Percentiles rank a stretch among this genome's conserved stretches.
These are phyloP conservation scores for Thyatira batis DNA, from an alignment of 2,888 invertebrate genomes.

Conservation along the genomic window DNA sequence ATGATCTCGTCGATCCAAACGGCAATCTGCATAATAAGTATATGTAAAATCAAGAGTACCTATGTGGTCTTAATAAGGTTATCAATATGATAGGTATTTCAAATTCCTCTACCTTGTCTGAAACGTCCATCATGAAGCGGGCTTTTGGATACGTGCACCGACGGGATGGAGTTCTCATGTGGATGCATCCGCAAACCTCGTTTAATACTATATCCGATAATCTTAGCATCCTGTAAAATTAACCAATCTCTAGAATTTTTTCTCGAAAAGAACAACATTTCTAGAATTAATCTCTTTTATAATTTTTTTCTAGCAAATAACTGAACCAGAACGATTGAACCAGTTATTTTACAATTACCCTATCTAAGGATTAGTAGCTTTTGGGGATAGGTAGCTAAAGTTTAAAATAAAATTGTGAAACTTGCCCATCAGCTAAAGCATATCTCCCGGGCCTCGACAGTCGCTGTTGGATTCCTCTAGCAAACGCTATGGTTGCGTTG, in stretches of 20 bases:
- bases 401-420: not conserved
- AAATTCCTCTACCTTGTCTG: slow-evolving; percentile 59
- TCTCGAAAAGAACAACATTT: not conserved
- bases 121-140: slow-evolving; percentile 70
- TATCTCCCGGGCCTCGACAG: slow-evolving; percentile 59
- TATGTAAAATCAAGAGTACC: not conserved
- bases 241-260: not conserved
- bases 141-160: slow-evolving; percentile 53
- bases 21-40: slow-evolving; percentile 50
- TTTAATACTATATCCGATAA: slow-evolving; percentile 65
- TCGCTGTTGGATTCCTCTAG: slow-evolving; percentile 65
- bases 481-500: slow-evolving; percentile 70
- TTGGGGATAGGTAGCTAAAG: too few species aligned
- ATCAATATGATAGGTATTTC: too few species aligned
- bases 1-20: slow-evolving; percentile 76
- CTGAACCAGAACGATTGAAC: too few species aligned
- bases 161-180: slow-evolving; percentile 55
- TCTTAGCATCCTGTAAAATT: slow-evolving; percentile 59
- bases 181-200: slow-evolving; percentile 60
- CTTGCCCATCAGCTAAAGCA: slow-evolving; percentile 63
- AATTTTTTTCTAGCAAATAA: too few species aligned
- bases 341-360: too few species aligned
- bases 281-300: too few species aligned
- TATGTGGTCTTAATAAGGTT: too few species aligned
- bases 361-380: too few species aligned